Base-by-base conservation (phyloP, 1,140 invertebrate species). In the Manduca sexta region DNA sequence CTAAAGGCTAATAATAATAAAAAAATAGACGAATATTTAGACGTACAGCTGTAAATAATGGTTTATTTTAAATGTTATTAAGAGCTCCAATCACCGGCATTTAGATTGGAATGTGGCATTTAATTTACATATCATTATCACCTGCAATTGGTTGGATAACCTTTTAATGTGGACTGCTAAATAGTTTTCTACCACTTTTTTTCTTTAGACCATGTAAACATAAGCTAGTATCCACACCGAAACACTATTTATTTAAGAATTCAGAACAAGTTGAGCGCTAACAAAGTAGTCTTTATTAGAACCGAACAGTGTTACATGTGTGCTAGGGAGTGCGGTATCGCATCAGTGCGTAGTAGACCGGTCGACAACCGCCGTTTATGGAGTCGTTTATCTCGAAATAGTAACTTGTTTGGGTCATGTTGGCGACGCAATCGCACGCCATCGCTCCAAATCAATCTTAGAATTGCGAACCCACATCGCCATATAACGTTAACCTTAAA, bases 341-440 rank as follows among this genome's bases (percentile, higher is more conserved):
- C 54, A 54, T 46, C 57, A 50, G 53, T 56, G 58, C 58, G 66
- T 42, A 52, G 50, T 49, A 41, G 56, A 59, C 49, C 64, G 67
- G 67, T 64, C 56, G 56, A 53, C 38, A 51, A 35, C 63, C 58
- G 41, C 75, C 81, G 70, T 81, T 81, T 84, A 84, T 80, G 81
- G 81, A 56, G 47, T 60, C 69, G 69, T 74, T 78, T 84, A 84
- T 76, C 79, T 81, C 72, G 68, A 83, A 81, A 84, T 84, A 84
- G 76, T 64, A 74, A 74, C 75, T 70, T 71, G 81, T 80, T 79
- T 75, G 69, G 72, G 66, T 75, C 76, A 73, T 54, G 59, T 58
- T 63, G 64, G 55, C 68, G 60, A 74, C 70, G 72, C 71, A 82
- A 79, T 82, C 71, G 64, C 62, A 77, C 68, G 61, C 69, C 68